Evolutionary conservation across 2,888 invertebrate species (phyloP).

Genomic region (Aphrophora alni): DNA sequence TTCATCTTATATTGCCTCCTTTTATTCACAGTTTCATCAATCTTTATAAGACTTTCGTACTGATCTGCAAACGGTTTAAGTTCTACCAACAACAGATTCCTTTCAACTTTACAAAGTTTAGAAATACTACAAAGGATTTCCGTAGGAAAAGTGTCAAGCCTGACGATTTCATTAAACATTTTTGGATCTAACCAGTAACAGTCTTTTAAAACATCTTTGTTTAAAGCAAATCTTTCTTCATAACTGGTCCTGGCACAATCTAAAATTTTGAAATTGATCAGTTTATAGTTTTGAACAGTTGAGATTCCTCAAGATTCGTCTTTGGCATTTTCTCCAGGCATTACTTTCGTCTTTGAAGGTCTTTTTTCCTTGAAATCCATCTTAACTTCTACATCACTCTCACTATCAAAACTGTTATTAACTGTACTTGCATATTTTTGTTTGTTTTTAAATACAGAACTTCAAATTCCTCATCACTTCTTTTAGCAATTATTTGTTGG

Average conservation of each 20-base stretch:
- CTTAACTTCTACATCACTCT: slow-evolving; percentile 4
- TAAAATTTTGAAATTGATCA: slow-evolving; percentile 14
- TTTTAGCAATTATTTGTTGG: slow-evolving; percentile 2
- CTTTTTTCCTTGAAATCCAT: neutral
- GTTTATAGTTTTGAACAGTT: slow-evolving; percentile 15
- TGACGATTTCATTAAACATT: slow-evolving; percentile 18
- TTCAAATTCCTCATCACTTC: slow-evolving; percentile 12
- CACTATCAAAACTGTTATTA: neutral
- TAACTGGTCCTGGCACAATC: slow-evolving; percentile 23
- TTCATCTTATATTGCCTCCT: neutral
- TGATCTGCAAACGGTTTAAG: slow-evolving; percentile 16
- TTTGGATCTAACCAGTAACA: slow-evolving; percentile 22
- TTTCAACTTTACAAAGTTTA: slow-evolving; percentile 27
- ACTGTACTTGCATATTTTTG: slow-evolving; percentile 12
- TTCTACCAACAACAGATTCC: slow-evolving; percentile 13
- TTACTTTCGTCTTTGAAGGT: slow-evolving; percentile 6
- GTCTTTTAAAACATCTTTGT: slow-evolving; percentile 27
- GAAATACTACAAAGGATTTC: slow-evolving; percentile 20
- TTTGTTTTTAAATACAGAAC: slow-evolving; percentile 18
- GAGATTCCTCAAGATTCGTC: neutral
- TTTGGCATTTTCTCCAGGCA: slow-evolving; percentile 6
- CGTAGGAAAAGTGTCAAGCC: slow-evolving; percentile 23
- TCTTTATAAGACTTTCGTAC: slow-evolving; percentile 8
- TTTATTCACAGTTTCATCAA: neutral
- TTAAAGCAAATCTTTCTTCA: slow-evolving; percentile 23